Percentiles rank a stretch among this genome's conserved stretches.
These are phyloP conservation scores for Dasysyrphus albostriatus DNA, from an alignment of 2,888 invertebrate genomes.

Conservation along the genomic window DNA sequence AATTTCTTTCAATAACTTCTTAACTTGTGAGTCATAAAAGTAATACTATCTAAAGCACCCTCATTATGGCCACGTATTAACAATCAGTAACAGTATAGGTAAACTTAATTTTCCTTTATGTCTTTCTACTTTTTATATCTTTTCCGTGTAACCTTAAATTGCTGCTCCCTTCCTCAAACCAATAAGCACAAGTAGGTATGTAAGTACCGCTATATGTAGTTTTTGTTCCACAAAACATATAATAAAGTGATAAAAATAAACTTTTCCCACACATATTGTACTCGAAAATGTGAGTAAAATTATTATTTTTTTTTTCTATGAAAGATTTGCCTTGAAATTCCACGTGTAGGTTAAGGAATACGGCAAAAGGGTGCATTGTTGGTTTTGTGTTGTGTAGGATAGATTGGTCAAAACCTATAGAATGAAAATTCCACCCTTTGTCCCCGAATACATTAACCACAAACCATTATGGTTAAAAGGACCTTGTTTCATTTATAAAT, in stretches of 20 bases:
- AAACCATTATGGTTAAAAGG: background rate
- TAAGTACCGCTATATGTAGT: background rate
- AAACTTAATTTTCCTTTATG: conserved; percentile 25
- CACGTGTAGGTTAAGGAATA: conserved; percentile 28
- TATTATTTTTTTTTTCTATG: conserved; percentile 17
- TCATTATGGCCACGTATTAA: conserved; percentile 19
- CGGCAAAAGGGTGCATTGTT: background rate
- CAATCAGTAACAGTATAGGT: conserved; percentile 1
- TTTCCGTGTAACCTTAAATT: conserved; percentile 15
- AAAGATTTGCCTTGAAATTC: conserved; percentile 19
- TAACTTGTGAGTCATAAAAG: conserved; percentile 16
- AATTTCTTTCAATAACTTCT: conserved; percentile 18
- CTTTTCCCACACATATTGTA: conserved; percentile 60
- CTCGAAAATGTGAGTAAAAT: conserved; percentile 59
- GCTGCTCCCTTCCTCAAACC: background rate
- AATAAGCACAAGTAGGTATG: background rate
- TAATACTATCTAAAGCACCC: conserved; percentile 11
- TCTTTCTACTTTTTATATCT: background rate
- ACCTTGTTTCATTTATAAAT: conserved; percentile 20
- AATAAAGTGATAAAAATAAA: conserved; percentile 59
- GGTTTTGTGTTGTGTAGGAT: background rate
- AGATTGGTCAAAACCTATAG: background rate
- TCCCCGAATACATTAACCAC: background rate
- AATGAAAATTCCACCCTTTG: background rate
- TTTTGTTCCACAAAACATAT: background rate